phyloP scores from a whole-genome alignment of 2,888 invertebrate species.

The Troglohyphantes excavatus region DNA sequence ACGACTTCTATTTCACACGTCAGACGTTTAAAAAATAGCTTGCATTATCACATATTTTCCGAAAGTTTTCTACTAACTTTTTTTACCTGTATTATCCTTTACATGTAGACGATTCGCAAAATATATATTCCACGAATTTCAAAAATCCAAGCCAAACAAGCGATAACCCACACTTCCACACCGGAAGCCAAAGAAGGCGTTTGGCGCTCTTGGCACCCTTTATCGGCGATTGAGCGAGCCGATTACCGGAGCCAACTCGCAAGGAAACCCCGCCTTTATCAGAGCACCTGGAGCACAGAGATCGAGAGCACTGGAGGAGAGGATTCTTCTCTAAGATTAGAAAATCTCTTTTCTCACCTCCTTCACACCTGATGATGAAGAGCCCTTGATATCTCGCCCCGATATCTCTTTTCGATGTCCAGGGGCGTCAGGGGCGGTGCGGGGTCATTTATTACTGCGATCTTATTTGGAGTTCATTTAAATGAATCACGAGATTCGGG shows the following conservation, averaged over 20 bases:
- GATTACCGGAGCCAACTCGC: conserved; percentile 7
- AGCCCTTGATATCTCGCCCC: not conserved
- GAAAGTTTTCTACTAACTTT: too few relatives aligned
- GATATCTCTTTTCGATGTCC: not conserved
- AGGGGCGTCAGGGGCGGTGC: conserved; percentile 2
- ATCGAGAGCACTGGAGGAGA: conserved; percentile 38
- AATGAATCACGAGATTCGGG: not conserved
- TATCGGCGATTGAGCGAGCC: too few relatives aligned
- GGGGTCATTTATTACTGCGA: not conserved
- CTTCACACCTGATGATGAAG: conserved; percentile 20
- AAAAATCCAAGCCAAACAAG: conserved; percentile 7
- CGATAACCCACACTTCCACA: not conserved
- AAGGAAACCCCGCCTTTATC: conserved; percentile 46
- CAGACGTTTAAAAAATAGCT: too few relatives aligned
- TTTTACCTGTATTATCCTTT: too few relatives aligned
- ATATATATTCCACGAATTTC: too few relatives aligned
- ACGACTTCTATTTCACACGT: too few relatives aligned
- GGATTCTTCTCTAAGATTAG: conserved; percentile 47
- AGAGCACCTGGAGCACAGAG: conserved; percentile 63
- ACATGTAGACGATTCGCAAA: too few relatives aligned
- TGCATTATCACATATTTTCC: too few relatives aligned
- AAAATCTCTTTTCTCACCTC: conserved; percentile 17
- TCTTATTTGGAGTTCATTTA: not conserved
- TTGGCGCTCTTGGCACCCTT: conserved; percentile 47
- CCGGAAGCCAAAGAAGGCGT: not conserved